Conservation (phyloP, 2,113 vertebrate species). For the Pelmatolapia mariae region DNA sequence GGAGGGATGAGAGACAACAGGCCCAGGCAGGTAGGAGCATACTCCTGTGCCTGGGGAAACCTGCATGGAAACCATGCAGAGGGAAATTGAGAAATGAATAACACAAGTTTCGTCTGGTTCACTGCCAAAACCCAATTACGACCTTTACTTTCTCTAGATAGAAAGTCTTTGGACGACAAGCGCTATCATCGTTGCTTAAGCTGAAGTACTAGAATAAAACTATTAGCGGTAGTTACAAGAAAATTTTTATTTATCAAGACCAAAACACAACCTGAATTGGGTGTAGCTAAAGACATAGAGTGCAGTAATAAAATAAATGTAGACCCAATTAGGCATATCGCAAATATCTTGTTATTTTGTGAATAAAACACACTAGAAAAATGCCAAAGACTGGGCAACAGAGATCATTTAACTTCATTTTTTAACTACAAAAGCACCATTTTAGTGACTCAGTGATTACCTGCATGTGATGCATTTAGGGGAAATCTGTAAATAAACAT, state of each 20-base stretch:
- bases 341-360: background rate
- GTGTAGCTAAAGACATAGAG: background rate
- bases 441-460: background rate
- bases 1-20: background rate
- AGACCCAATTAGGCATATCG: background rate
- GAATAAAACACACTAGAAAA: background rate
- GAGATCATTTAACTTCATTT: background rate
- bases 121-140: background rate
- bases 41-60: background rate
- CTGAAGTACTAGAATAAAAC: background rate
- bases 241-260: background rate
- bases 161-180: background rate
- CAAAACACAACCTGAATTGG: background rate
- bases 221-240: background rate
- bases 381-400: background rate
- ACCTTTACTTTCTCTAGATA: background rate
- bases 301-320: background rate
- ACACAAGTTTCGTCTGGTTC: background rate
- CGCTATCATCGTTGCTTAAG: background rate
- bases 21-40: background rate
- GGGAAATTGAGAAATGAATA: background rate
- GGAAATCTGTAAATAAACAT: background rate
- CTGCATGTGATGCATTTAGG: background rate
- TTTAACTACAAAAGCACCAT: background rate
- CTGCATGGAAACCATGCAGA: background rate